A percentile compares a stretch with the other conserved stretches of the same genome.
phyloP scores from a whole-genome alignment of 2,113 vertebrate genomes.

The Megaceryle maxima region DNA sequence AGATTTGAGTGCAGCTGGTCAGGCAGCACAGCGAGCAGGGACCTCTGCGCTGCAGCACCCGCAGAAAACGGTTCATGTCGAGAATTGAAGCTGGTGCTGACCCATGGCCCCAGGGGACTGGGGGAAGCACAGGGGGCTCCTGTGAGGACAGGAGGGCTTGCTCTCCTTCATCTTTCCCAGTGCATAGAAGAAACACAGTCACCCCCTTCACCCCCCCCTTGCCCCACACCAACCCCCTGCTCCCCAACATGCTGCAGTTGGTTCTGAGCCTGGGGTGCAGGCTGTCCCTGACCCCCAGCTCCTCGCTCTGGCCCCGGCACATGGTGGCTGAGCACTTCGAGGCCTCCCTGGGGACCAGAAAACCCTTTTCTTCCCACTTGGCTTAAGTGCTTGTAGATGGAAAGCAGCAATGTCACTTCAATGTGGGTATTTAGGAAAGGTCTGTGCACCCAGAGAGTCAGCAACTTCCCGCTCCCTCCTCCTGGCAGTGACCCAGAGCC shows the following conservation, averaged over 20 bases:
- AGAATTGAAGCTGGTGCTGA: neutral
- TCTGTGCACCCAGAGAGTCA: too few species aligned
- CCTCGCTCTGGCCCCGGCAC: neutral
- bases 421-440: too few species aligned
- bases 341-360: neutral
- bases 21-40: neutral
- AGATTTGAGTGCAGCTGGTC: neutral
- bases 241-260: neutral
- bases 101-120: accelerated
- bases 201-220: too few species aligned
- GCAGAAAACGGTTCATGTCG: neutral
- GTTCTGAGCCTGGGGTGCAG: neutral
- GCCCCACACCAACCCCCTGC: too few species aligned
- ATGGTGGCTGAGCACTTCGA: neutral
- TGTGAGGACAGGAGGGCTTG: neutral
- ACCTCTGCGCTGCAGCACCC: neutral
- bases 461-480: too few species aligned
- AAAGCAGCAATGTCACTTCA: neutral
- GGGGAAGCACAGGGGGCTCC: neutral
- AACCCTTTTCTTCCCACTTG: neutral
- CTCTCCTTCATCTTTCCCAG: neutral
- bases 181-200: too few species aligned
- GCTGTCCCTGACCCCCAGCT: neutral
- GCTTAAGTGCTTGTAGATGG: neutral
- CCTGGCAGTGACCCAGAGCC: too few species aligned